Conservation (phyloP, 2,113 vertebrate genomes). For the Panurus biarmicus region DNA sequence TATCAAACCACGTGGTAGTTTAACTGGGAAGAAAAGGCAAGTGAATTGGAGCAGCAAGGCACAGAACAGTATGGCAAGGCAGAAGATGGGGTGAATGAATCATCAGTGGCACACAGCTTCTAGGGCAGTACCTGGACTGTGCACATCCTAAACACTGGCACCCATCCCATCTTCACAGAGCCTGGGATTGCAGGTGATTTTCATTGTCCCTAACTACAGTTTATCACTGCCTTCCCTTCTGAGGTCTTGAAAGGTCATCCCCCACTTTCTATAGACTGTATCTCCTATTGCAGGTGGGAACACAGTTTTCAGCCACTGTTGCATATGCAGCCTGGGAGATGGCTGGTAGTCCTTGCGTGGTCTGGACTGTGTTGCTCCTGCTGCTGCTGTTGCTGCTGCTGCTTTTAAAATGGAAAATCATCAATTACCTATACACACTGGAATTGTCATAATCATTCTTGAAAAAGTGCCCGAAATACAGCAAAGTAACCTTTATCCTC, state of each 20-base stretch:
- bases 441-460: not conserved
- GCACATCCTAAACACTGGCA: not conserved
- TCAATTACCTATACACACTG: not conserved
- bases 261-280: not conserved
- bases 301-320: not conserved
- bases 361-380: not conserved
- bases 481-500: not conserved
- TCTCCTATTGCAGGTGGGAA: not conserved
- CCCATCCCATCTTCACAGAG: not conserved
- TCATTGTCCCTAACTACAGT: not conserved
- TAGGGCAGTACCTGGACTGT: not conserved
- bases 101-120: fast-evolving
- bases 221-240: not conserved
- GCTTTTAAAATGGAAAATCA: not conserved
- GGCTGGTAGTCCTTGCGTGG: not conserved
- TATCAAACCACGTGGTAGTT: not conserved
- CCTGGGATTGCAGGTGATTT: not conserved
- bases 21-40: not conserved
- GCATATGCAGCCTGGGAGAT: not conserved
- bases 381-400: not conserved
- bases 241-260: not conserved
- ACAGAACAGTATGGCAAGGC: not conserved
- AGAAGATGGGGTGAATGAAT: not conserved
- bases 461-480: not conserved
- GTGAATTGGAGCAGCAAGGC: not conserved